Evolutionary conservation across 2,888 invertebrate genomes (phyloP), one percentile per base, ranked within the genome.

Genomic region (Incurvaria masculella): DNA sequence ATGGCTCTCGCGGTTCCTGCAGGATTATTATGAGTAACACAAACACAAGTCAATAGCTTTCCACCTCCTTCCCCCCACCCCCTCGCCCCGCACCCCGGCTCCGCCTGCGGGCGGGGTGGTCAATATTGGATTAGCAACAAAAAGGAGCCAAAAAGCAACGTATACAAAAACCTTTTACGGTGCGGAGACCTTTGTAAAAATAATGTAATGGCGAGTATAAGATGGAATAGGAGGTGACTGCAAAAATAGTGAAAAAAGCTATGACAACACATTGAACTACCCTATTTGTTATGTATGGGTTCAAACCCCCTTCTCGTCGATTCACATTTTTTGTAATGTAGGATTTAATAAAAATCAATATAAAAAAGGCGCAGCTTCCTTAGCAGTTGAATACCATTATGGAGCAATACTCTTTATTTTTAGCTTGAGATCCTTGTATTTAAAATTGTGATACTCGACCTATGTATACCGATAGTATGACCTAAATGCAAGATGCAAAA

Each of bases 151-250:
- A 76, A 76, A 78, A 75, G 76, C 78, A 72, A 73, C 78, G 78
- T 78, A 75, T 78, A 78, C 78, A 78, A 75, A 76, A 78, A 78
- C 76, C 76, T 78, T 78, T 76, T 73, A 76, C 72, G 68, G 72
- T 69, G 70, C 75, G 72, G 72, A 72, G 65, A 70, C 59, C 63
- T 60, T 63, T 57, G 64, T 65, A 74, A 76, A 78, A 76, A 76
- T 76, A 71, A 75, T 75, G 74, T 64, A 70, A 74, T 67, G 56
- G 69, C 57, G 64, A 55, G 8, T 52, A 53, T 51, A 56, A 53
- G 57, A 57, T 56, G 64, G 74, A 73, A 63, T 55, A 51, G 49
- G 66, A 63, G 69, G 66, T 53, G 59, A 52, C 55, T 40, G 38
- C 23, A 21, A 44, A 45, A 27, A 47, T 52, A 52, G 49, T 48